Evolutionary conservation across 2,797 vertebrate genomes (phyloP), one percentile per base, ranked within the genome.

Genomic region (Telmatherina bonti): DNA sequence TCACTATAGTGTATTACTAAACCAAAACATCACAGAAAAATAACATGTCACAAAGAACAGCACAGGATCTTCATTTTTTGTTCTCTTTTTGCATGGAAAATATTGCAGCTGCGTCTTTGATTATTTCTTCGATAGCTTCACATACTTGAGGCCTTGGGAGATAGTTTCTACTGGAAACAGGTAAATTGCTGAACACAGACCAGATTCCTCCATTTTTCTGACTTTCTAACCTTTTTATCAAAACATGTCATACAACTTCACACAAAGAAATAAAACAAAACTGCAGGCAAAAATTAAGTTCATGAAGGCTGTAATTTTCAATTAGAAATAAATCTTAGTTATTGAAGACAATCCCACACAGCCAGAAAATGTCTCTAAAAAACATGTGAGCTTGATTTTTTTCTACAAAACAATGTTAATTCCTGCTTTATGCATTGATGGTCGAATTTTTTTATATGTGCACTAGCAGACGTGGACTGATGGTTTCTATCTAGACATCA

Each of bases 361-460:
- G 67, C 7, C 65, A 56, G 35, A 53, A 78, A 43, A 69, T 27
- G 64, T 52, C 27, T 66, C 51, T 22, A n/a, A 59, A 83, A 82
- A 70, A 72, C 66, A 64, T 16, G 10, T 70, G 63, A 72, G 7
- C 5, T 31, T 47, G n/a, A 38, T 58, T 52, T 10, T 47, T 76
- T 74, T 45, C 51, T 65, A 74, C 11, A 31, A 71, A 58, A 62
- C 24, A 53, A 43, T 26, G 20, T 3, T 63, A 55, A 70, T 16
- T 43, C 30, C 24, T n/a, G 41, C n/a, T 63, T 58, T 82, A 85
- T 85, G 82, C 82, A 72, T 71, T 60, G 35, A 69, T 27, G 38
- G 29, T 61, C 6, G 13, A 29, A 29, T 26, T 3, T 57, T 57
- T n/a, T n/a, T n/a, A 47, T 26, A 15, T 58, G n/a, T 52, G 22